phyloP scores from a whole-genome alignment of 2,888 invertebrate genomes.

The Zaprionus lineosus region DNA sequence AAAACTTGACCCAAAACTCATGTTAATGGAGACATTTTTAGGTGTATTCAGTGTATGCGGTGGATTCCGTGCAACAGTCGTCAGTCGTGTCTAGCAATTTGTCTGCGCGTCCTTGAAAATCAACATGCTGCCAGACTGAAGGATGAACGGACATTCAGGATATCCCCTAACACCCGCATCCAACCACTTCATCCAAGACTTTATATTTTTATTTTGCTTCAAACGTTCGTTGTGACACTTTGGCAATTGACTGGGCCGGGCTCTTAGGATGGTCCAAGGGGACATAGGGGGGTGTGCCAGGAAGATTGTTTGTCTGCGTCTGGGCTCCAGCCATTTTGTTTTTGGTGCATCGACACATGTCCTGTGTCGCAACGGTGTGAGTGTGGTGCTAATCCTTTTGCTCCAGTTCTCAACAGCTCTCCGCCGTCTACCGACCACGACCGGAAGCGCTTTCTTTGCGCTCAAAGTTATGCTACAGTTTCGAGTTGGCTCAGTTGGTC shows the following conservation, averaged over 20 bases:
- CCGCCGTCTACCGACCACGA: constrained; percentile 51
- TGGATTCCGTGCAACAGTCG: constrained; percentile 28
- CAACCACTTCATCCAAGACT: no score
- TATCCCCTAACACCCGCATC: no score
- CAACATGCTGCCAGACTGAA: constrained; percentile 43
- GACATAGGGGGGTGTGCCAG: no score
- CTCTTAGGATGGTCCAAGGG: background rate
- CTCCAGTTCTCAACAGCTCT: constrained; percentile 39
- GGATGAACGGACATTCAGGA: constrained; percentile 24
- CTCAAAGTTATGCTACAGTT: constrained; percentile 65
- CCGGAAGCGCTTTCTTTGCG: constrained; percentile 73
- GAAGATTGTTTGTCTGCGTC: constrained; percentile 36
- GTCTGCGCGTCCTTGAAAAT: constrained; percentile 74
- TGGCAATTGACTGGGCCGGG: constrained; percentile 58
- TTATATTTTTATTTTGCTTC: constrained; percentile 58
- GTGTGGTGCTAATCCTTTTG: constrained; percentile 51
- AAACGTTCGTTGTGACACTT: constrained; percentile 72
- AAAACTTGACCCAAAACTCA: constrained; percentile 61
- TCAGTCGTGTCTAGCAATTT: constrained; percentile 56
- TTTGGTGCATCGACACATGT: constrained; percentile 53
- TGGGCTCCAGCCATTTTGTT: constrained; percentile 12
- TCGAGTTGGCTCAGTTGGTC: constrained; percentile 35
- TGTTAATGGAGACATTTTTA: constrained; percentile 11
- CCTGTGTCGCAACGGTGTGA: constrained; percentile 24
- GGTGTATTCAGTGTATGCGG: constrained; percentile 12